These are phyloP conservation scores for Suncus etruscus DNA, from an alignment of 2,113 vertebrate species.

Conservation along the genomic window DNA sequence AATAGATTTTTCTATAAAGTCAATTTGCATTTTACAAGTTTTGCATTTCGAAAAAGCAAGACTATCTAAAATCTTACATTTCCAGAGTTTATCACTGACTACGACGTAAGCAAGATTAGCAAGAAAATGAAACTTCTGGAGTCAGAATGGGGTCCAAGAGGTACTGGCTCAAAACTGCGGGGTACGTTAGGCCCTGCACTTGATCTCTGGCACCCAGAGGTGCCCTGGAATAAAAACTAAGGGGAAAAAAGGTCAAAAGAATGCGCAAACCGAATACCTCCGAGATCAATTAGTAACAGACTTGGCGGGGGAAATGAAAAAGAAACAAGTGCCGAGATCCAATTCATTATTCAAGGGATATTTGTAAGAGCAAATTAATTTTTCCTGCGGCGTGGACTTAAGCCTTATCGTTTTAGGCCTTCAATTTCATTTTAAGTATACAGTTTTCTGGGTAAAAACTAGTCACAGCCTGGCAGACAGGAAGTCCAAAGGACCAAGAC, in stretches of 20 bases:
- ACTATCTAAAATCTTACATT: not conserved
- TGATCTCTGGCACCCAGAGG: too few species aligned
- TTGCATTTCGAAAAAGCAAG: too few species aligned
- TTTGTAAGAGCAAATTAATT: not conserved
- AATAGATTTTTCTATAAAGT: conserved; percentile 37
- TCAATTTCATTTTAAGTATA: conserved; percentile 3
- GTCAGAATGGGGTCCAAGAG: not conserved
- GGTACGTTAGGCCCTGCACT: too few species aligned
- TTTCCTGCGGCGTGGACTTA: not conserved
- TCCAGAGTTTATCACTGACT: conserved; percentile 13
- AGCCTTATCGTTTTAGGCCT: conserved; percentile 22
- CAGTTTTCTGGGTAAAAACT: not conserved
- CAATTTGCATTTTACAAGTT: not conserved
- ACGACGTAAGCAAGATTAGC: not conserved
- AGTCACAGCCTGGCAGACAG: too few species aligned
- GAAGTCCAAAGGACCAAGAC: too few species aligned
- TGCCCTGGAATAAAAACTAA: too few species aligned
- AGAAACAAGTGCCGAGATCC: not conserved
- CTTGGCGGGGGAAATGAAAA: not conserved
- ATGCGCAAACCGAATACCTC: not conserved
- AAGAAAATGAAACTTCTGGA: conserved; percentile 2
- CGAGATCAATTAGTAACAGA: not conserved
- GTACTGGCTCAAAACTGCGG: too few species aligned
- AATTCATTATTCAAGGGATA: not conserved
- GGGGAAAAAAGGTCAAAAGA: not conserved